Base-by-base conservation (phyloP, 2,888 invertebrate species). In the Pristionchus fissidentatus region DNA sequence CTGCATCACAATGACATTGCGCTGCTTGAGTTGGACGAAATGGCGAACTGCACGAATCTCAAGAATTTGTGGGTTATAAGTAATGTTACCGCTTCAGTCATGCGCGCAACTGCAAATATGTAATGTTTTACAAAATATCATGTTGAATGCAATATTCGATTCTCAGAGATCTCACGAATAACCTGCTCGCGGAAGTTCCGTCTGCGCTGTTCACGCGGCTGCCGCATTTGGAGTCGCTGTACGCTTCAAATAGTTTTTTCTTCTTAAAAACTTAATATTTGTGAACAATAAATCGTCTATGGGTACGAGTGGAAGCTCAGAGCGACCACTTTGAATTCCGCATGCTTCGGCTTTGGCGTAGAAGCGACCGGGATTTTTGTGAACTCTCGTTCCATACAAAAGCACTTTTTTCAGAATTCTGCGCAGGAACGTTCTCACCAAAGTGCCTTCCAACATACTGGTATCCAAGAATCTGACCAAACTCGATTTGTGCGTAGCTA, bases 101-200 rank as follows among this genome's bases (percentile, higher is more conserved):
- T 60, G 19, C 8, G 60, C n/a, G n/a, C n/a, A n/a, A n/a, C n/a
- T n/a, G n/a, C n/a, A n/a, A n/a, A n/a, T n/a, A 60, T 15, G 15
- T 15, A 26, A 60, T 49, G 10, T 13, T 49, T 49, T 49, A 60
- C 8, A n/a, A 22, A n/a, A 60, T 60, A 8, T 19, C 10, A 22
- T n/a, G 32, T 4, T 32, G 38, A 38, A 66, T 19, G 4, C 10
- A 19, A 13, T 22, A 38, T 22, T 15, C 0, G 57, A 2, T 0
- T 26, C 57, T 62, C 80, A 81, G 80, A 19, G 80, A 81, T 60
- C 80, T 81, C 52, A 81, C 62, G 22, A 81, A 81, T 52, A 81
- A 81, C 29, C 43, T 43, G 1, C 43, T 81, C 29, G n/a, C 32
- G 32, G 62, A 62, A 13, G n/a, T 62, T 43, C 38, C 60, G 0